Evolutionary conservation across 1,140 invertebrate genomes (phyloP).

Genomic region (Tyrophagus putrescentiae): DNA sequence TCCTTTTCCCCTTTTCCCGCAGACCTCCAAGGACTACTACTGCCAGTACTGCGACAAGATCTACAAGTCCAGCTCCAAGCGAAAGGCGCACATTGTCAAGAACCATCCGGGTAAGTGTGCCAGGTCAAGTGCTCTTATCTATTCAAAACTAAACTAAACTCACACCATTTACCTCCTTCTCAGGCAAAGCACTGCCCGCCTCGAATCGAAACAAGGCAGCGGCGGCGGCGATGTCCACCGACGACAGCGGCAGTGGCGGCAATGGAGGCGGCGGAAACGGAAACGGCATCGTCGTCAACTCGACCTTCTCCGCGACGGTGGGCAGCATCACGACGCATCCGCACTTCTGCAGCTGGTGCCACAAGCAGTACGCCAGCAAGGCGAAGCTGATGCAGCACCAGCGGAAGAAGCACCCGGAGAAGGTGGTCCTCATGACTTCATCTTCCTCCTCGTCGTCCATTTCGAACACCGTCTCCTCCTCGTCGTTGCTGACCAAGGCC

Average conservation of each 20-base stretch:
- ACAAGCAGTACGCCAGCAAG: constrained; percentile 66
- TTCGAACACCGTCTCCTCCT: neutral
- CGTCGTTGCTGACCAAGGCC: neutral
- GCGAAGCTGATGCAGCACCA: constrained; percentile 66
- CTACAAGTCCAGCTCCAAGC: constrained; percentile 68
- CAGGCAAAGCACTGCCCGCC: constrained; percentile 29
- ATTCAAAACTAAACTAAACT: neutral
- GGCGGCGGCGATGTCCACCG: constrained; percentile 34
- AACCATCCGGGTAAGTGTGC: constrained; percentile 48
- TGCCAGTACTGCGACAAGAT: constrained; percentile 74
- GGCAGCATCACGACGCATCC: constrained; percentile 56
- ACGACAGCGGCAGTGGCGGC: too few relatives aligned
- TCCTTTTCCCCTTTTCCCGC: neutral
- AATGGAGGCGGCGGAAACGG: too few relatives aligned
- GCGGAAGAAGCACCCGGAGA: constrained; percentile 51
- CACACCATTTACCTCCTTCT: neutral
- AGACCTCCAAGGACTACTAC: constrained; percentile 62
- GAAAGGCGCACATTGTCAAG: constrained; percentile 68
- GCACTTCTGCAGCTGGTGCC: constrained; percentile 60
- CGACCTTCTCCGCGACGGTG: constrained; percentile 52
- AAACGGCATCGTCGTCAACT: too few relatives aligned
- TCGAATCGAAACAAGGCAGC: constrained; percentile 30
- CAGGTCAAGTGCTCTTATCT: neutral
- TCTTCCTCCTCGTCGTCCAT: neutral
- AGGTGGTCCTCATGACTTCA: constrained; percentile 28